Evolutionary conservation across 2,797 vertebrate species (phyloP), one percentile per base, ranked within the genome.

Genomic region (Mastacembelus armatus): DNA sequence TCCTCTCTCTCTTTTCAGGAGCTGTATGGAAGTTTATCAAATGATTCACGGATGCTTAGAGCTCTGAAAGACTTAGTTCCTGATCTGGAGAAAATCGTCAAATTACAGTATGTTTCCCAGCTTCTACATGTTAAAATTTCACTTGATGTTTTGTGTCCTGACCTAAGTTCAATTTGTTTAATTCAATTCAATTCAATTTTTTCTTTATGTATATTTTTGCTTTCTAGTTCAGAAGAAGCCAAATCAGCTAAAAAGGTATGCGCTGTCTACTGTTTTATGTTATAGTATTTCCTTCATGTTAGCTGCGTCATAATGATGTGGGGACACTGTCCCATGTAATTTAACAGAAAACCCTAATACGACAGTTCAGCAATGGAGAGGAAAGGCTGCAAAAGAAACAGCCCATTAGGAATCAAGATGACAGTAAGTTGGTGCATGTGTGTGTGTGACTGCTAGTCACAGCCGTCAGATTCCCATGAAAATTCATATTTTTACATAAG

Each of bases 371-470:
- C 88, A 94, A 95, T 0, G 94, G 94, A 5, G 97, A 99, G 39
- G 98, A 99, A 62, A 93, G 96, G 73, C 88, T 96, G 55, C 96
- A 97, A 87, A 98, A 97, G 84, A 96, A 96, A 32, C 97, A 98
- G 60, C 95, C 96, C 3, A 96, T 99, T 72, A 94, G 94, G 39
- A 96, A 96, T 81, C 95, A 94, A 0, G 97, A 99, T 56, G 98
- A 99, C 92, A 94, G 98, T 98, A 87, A 94, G 94, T 82, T 30
- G 4, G n/a, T 58, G 7, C 56, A 22, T 33, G 5, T 35, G 14
- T 30, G 10, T n/a, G 6, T 21, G 49, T 26, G 38, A 43, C 24
- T 54, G 26, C 47, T 24, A 4, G 24, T 26, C 24, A 3, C 24
- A 26, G 33, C 18, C n/a, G n/a, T n/a, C n/a, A n/a, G n/a, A n/a